These are phyloP conservation scores for Chironomus striatipennis DNA, from an alignment of 1,140 invertebrate genomes.

Conservation along the genomic window DNA sequence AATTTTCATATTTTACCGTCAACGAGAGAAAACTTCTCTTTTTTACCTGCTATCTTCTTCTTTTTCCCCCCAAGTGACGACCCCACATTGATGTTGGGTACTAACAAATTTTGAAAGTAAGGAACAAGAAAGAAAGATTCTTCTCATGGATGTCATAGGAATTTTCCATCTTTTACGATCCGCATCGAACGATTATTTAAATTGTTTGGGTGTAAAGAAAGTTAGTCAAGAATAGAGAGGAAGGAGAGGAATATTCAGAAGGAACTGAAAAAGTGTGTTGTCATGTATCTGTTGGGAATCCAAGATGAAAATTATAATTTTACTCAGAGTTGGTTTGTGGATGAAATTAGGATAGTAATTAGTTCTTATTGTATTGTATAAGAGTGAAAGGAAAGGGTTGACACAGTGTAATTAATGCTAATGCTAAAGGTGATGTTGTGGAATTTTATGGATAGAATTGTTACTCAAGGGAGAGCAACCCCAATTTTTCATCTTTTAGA, in stretches of 20 bases:
- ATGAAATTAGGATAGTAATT: no score
- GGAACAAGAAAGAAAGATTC: background rate
- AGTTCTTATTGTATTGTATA: no score
- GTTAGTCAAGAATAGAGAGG: background rate
- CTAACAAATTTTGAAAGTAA: background rate
- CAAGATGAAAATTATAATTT: no score
- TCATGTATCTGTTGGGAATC: background rate
- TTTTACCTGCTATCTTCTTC: background rate
- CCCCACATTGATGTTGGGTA: background rate
- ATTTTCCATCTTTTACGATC: conserved; percentile 17
- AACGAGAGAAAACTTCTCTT: background rate
- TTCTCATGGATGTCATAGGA: conserved; percentile 12
- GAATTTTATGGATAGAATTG: no score
- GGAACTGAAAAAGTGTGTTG: background rate
- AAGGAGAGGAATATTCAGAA: background rate
- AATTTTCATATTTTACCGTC: no score
- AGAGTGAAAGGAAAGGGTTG: no score
- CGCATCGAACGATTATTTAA: conserved; percentile 19
- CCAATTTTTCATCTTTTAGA: no score
- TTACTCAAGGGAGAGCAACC: no score
- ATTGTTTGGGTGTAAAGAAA: background rate
- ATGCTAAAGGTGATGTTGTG: no score
- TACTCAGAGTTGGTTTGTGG: no score
- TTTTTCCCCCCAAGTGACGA: background rate
- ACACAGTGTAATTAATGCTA: no score